A percentile compares a stretch with the other conserved stretches of the same genome.
phyloP scores from a whole-genome alignment of 2,888 invertebrate genomes.

The Ormyrus rosae region DNA sequence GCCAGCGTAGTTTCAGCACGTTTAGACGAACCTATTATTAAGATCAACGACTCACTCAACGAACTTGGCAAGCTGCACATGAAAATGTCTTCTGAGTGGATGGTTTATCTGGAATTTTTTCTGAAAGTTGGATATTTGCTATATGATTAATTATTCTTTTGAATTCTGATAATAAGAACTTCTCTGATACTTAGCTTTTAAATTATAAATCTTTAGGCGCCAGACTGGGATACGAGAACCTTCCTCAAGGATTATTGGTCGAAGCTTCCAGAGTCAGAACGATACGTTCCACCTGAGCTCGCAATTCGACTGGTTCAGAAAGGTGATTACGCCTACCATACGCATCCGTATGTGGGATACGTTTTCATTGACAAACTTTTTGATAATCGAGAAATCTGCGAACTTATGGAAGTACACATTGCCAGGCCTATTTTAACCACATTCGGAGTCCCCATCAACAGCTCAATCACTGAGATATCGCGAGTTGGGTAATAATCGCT shows the following conservation, averaged over 20 bases:
- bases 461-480: slow-evolving; percentile 65
- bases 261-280: slow-evolving; percentile 62
- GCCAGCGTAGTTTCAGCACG: slow-evolving; percentile 70
- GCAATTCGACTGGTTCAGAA: slow-evolving; percentile 64
- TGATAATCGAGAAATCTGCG: slow-evolving; percentile 64
- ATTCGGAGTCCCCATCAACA: slow-evolving; percentile 61
- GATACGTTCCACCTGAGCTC: slow-evolving; percentile 62
- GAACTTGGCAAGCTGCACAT: slow-evolving; percentile 65
- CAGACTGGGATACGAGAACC: slow-evolving; percentile 64
- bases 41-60: slow-evolving; percentile 70
- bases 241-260: slow-evolving; percentile 60
- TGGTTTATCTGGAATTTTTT: slow-evolving; percentile 64
- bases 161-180: background rate
- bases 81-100: slow-evolving; percentile 65
- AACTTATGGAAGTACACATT: slow-evolving; percentile 68
- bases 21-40: slow-evolving; percentile 67
- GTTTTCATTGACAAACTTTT: slow-evolving; percentile 63
- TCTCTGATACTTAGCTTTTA: too few species aligned
- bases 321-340: slow-evolving; percentile 69
- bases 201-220: slow-evolving; percentile 57
- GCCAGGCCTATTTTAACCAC: slow-evolving; percentile 46
- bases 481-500: slow-evolving; percentile 64
- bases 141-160: background rate
- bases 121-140: slow-evolving; percentile 25
- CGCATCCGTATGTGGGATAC: slow-evolving; percentile 67